Percentiles rank a stretch among this genome's conserved stretches.
These are phyloP conservation scores for Rhabdomys pumilio DNA, from an alignment of 2,797 vertebrate species.

Conservation along the genomic window DNA sequence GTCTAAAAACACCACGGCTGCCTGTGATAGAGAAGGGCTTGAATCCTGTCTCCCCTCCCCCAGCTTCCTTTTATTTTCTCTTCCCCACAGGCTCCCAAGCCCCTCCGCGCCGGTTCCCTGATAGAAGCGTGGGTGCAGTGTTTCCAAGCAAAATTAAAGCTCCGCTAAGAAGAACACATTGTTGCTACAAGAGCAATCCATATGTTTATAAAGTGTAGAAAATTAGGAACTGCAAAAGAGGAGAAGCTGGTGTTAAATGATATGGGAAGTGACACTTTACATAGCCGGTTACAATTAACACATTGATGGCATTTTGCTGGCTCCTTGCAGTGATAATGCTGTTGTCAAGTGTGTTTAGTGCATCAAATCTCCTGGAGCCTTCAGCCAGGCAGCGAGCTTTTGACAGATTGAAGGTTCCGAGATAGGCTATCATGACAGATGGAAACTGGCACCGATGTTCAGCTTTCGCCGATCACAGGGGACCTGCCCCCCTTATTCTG, in stretches of 20 bases:
- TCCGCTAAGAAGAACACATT: conserved; percentile 84
- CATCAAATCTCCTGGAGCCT: conserved; percentile 99
- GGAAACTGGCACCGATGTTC: conserved; percentile 99
- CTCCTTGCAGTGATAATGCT: conserved; percentile 99
- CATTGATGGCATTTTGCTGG: conserved; percentile 98
- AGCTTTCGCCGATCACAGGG: conserved; percentile 99
- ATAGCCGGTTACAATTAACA: conserved; percentile 99
- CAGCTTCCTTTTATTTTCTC: not conserved
- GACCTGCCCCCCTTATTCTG: conserved; percentile 99
- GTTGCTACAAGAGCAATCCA: conserved; percentile 91
- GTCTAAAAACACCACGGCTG: conserved; percentile 84
- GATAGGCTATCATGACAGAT: conserved; percentile 99
- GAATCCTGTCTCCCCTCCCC: conserved; percentile 77
- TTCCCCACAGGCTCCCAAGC: not conserved
- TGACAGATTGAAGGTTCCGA: conserved; percentile 99
- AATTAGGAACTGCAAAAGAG: conserved; percentile 93
- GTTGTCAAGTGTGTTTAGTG: conserved; percentile 99
- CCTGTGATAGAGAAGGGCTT: conserved; percentile 64
- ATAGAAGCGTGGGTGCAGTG: conserved; percentile 74
- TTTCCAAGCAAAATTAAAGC: conserved; percentile 88
- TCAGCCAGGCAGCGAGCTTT: conserved; percentile 99
- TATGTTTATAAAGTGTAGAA: conserved; percentile 92
- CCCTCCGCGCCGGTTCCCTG: conserved; percentile 67
- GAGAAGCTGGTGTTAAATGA: conserved; percentile 96
- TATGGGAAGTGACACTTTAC: conserved; percentile 99